Percentiles rank a stretch among this genome's conserved stretches.
Evolutionary conservation across 2,888 invertebrate species (phyloP).

Genomic region (Cantharis flavilabris): DNA sequence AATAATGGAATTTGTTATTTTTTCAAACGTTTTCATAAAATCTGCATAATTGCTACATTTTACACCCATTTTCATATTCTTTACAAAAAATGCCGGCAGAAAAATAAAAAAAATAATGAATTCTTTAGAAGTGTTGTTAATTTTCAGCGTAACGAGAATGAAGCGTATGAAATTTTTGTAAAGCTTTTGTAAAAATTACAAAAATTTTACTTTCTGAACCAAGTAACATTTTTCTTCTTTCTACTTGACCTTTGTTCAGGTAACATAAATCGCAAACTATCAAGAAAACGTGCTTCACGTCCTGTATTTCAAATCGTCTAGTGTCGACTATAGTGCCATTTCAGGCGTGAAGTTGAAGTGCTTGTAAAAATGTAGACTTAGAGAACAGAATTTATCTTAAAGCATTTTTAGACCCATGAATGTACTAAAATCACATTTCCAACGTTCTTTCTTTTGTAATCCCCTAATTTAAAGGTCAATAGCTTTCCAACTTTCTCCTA

Average conservation of each 20-base stretch:
- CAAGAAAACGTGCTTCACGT: constrained; percentile 1
- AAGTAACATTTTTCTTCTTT: not conserved
- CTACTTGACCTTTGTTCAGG: not conserved
- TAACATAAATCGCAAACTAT: not conserved
- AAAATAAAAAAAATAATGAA: not conserved
- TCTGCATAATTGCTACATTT: not conserved
- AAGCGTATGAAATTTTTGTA: not conserved
- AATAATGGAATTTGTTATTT: not conserved
- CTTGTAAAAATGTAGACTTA: not conserved
- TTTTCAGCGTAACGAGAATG: not conserved
- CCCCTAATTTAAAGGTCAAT: not conserved
- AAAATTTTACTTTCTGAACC: not conserved
- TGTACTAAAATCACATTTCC: not conserved
- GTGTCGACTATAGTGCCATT: not conserved
- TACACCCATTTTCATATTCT: not conserved
- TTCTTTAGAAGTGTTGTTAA: not conserved
- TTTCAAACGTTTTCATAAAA: not conserved
- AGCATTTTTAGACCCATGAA: not conserved
- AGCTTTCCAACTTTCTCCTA: not conserved
- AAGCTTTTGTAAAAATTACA: not conserved
- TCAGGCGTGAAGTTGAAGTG: constrained; percentile 1
- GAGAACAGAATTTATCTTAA: not conserved
- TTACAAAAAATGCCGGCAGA: not conserved
- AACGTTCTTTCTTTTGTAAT: not conserved
- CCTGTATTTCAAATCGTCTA: not conserved